Conservation (phyloP, 2,797 vertebrate genomes). For the Pteropus rufus region DNA sequence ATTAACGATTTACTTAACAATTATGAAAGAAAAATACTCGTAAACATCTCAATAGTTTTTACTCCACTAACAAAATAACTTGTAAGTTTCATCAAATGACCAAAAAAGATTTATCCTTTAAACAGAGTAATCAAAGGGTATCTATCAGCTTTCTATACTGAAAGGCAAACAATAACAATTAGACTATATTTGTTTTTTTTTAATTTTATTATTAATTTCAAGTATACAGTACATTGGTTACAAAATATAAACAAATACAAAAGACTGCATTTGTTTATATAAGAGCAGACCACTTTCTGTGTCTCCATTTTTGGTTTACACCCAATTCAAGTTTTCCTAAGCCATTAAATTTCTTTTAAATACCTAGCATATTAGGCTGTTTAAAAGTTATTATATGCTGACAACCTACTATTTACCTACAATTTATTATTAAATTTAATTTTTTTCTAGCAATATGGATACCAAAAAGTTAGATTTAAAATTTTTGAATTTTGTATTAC, state of each 20-base stretch:
- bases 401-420: neutral
- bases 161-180: conserved; percentile 24
- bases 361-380: neutral
- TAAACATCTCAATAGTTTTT: conserved; percentile 2
- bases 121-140: neutral
- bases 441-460: neutral
- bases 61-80: conserved; percentile 14
- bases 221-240: too few relatives aligned
- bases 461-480: neutral
- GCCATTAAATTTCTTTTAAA: conserved; percentile 2
- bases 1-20: neutral
- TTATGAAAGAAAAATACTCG: conserved; percentile 23
- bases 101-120: neutral
- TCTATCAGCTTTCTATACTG: neutral
- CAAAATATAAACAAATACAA: too few relatives aligned
- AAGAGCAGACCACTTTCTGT: neutral
- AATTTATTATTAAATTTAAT: neutral
- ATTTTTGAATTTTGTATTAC: neutral
- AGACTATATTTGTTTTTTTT: neutral
- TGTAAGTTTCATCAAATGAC: neutral
- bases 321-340: neutral
- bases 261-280: neutral
- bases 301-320: neutral
- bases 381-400: conserved; percentile 2
- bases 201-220: too few relatives aligned